Percentiles rank a stretch among this genome's conserved stretches.
Conservation (phyloP, 2,797 vertebrate species). For the Squalus acanthias region DNA sequence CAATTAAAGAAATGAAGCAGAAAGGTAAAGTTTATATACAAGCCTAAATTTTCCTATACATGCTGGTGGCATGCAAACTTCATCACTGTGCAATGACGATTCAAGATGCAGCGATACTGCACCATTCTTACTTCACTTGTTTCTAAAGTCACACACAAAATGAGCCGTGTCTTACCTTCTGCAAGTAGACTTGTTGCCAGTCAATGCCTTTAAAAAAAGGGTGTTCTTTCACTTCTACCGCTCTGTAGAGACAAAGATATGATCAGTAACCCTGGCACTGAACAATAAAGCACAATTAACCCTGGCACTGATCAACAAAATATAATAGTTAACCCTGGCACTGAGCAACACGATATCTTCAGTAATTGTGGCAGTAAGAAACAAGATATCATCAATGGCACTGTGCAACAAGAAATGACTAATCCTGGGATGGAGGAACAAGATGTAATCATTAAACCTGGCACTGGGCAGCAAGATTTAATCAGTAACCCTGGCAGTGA, state of each 20-base stretch:
- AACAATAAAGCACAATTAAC: neutral
- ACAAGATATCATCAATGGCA: neutral
- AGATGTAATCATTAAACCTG: neutral
- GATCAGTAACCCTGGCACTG: neutral
- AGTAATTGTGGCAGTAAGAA: neutral
- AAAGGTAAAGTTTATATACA: neutral
- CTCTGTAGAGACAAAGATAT: slow-evolving; percentile 55
- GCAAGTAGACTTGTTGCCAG: slow-evolving; percentile 94
- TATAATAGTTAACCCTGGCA: neutral
- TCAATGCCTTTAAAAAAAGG: slow-evolving; percentile 89
- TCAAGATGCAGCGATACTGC: neutral
- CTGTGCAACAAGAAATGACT: neutral
- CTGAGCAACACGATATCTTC: neutral
- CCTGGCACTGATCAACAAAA: neutral
- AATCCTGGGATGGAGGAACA: neutral
- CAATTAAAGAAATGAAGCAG: neutral
- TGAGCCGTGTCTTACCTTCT: slow-evolving; percentile 71
- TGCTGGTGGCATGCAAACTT: neutral
- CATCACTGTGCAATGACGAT: neutral
- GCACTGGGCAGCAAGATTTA: neutral
- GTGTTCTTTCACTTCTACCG: slow-evolving; percentile 86
- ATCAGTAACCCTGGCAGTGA: neutral
- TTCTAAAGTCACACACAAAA: neutral
- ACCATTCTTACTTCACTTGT: neutral
- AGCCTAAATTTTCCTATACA: too few relatives aligned